phyloP scores from a whole-genome alignment of 1,140 invertebrate species.

The Cydia splendana region DNA sequence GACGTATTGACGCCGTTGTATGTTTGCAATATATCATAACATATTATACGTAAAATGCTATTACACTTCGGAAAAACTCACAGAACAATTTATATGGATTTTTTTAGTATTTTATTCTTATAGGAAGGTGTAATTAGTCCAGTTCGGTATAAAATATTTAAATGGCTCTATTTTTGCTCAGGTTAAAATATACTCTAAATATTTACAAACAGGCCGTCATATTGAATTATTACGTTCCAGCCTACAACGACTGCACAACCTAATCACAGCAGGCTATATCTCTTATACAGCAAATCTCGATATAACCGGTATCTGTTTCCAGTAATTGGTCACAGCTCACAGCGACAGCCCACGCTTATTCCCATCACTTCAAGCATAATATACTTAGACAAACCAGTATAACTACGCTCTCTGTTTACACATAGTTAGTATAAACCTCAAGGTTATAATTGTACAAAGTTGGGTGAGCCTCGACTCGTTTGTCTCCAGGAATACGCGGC shows the following conservation, averaged over 20 bases:
- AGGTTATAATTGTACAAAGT: background rate
- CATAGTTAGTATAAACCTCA: background rate
- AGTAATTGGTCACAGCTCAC: constrained; percentile 20
- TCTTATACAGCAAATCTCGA: constrained; percentile 9
- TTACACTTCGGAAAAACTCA: background rate
- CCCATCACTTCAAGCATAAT: background rate
- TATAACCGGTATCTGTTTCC: constrained; percentile 15
- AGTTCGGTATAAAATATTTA: too few species aligned
- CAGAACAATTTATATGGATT: background rate
- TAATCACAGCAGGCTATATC: constrained; percentile 9
- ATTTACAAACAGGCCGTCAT: too few species aligned
- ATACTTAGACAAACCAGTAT: background rate
- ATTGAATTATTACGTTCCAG: background rate
- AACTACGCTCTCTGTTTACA: background rate
- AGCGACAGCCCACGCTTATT: background rate
- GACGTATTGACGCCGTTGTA: too few species aligned
- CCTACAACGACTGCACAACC: background rate
- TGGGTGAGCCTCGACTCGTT: background rate
- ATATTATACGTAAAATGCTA: too few species aligned
- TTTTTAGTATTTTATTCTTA: too few species aligned
- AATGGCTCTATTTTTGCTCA: too few species aligned
- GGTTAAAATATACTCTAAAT: too few species aligned
- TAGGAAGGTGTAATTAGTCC: too few species aligned
- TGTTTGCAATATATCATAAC: too few species aligned
- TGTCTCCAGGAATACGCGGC: background rate